Percentiles rank a stretch among this genome's conserved stretches.
phyloP scores from a whole-genome alignment of 2,888 invertebrate genomes.

The Calameuta pallipes region DNA sequence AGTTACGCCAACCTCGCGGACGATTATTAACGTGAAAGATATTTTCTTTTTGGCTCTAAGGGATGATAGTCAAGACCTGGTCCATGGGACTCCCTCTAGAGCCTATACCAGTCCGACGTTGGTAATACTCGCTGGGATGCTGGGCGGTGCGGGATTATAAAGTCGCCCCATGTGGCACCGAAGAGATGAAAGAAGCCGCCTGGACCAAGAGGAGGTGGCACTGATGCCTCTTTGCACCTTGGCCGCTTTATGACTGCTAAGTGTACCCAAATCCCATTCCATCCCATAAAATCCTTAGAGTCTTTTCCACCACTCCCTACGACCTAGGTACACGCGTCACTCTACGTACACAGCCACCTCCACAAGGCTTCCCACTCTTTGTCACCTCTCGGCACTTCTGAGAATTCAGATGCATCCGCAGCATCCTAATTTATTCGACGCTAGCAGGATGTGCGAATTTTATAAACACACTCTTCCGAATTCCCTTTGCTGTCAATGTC shows the following conservation, averaged over 20 bases:
- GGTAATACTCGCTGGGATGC: background rate
- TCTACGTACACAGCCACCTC: background rate
- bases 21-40: background rate
- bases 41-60: background rate
- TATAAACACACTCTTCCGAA: background rate
- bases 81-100: background rate
- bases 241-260: conserved; percentile 59
- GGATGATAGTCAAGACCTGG: background rate
- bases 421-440: background rate
- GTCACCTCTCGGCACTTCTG: background rate
- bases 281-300: conserved; percentile 50
- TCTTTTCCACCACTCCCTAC: background rate
- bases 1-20: background rate
- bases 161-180: conserved; percentile 19
- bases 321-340: background rate
- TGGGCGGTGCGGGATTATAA: conserved; percentile 7
- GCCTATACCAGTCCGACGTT: background rate
- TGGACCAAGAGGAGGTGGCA: conserved; percentile 34
- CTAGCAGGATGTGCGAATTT: background rate
- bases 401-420: background rate
- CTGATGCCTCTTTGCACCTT: conserved; percentile 58
- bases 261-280: conserved; percentile 61
- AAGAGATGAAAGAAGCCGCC: conserved; percentile 51
- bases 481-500: background rate
- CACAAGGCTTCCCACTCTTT: background rate